Conservation (phyloP, 2,888 invertebrate species). For the Dimorphilus gyrociliatus region DNA sequence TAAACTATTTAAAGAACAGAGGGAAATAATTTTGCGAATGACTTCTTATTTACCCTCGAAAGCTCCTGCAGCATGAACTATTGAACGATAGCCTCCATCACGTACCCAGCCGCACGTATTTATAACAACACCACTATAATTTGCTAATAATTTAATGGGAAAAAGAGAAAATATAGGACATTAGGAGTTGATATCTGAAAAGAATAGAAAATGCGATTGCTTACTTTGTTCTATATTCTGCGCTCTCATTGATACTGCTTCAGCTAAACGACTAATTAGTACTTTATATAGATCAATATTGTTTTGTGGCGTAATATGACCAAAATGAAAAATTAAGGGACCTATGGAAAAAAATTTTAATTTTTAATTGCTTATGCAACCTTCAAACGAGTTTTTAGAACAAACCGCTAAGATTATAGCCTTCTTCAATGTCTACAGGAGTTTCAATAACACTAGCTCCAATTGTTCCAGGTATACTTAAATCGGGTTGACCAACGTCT, state of each 20-base stretch:
- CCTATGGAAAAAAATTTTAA: no score
- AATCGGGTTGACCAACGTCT: slow-evolving; percentile 78
- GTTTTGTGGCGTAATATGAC: slow-evolving; percentile 56
- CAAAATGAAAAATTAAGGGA: slow-evolving; percentile 81
- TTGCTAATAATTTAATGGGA: no score
- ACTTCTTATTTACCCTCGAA: slow-evolving; percentile 52
- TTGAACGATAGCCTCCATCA: slow-evolving; percentile 65
- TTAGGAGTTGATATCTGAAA: not conserved
- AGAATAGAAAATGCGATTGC: no score
- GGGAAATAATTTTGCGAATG: not conserved
- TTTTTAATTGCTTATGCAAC: no score
- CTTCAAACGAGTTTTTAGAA: no score
- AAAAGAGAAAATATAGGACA: not conserved
- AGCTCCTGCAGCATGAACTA: slow-evolving; percentile 72
- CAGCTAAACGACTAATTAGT: slow-evolving; percentile 64
- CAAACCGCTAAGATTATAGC: slow-evolving; percentile 80
- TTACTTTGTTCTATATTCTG: slow-evolving; percentile 70
- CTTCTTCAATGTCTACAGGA: slow-evolving; percentile 82
- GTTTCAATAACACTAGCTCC: slow-evolving; percentile 77
- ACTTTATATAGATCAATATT: slow-evolving; percentile 71
- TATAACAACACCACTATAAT: slow-evolving; percentile 61
- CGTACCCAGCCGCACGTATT: slow-evolving; percentile 98
- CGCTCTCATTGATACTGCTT: slow-evolving; percentile 55
- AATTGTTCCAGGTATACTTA: slow-evolving; percentile 78
- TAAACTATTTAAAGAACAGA: slow-evolving; percentile 1